These are phyloP conservation scores for Boloria euphrosyne DNA, from an alignment of 2,888 invertebrate species.

Conservation along the genomic window DNA sequence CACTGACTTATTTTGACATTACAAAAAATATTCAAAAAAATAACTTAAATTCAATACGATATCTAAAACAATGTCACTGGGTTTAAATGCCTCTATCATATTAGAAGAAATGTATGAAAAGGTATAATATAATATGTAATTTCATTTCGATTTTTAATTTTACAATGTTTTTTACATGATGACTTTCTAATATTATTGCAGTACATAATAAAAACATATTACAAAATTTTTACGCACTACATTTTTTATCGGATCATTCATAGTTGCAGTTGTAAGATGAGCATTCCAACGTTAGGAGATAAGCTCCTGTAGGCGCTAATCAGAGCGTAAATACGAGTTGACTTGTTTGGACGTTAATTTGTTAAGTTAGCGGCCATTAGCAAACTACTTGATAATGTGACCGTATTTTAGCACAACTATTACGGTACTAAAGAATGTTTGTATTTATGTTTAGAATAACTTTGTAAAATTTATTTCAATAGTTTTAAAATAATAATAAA, in stretches of 20 bases:
- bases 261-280: conserved; percentile 9
- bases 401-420: conserved; percentile 16
- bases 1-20: too few species aligned
- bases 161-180: background rate
- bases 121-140: too few species aligned
- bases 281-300: conserved; percentile 28
- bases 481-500: background rate
- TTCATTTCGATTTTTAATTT: too few species aligned
- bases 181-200: background rate
- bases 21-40: too few species aligned
- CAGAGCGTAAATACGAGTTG: conserved; percentile 37
- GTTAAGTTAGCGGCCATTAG: conserved; percentile 30
- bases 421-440: too few species aligned
- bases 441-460: too few species aligned
- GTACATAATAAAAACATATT: background rate
- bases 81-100: background rate
- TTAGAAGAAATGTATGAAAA: background rate
- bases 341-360: conserved; percentile 32
- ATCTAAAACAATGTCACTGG: background rate
- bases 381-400: conserved; percentile 30
- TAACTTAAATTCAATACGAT: too few species aligned
- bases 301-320: conserved; percentile 33
- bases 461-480: too few species aligned
- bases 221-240: background rate
- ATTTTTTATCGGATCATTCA: conserved; percentile 4